Evolutionary conservation across 2,888 invertebrate genomes (phyloP), one percentile per base, ranked within the genome.

Genomic region (Hipparchia sbordonii): DNA sequence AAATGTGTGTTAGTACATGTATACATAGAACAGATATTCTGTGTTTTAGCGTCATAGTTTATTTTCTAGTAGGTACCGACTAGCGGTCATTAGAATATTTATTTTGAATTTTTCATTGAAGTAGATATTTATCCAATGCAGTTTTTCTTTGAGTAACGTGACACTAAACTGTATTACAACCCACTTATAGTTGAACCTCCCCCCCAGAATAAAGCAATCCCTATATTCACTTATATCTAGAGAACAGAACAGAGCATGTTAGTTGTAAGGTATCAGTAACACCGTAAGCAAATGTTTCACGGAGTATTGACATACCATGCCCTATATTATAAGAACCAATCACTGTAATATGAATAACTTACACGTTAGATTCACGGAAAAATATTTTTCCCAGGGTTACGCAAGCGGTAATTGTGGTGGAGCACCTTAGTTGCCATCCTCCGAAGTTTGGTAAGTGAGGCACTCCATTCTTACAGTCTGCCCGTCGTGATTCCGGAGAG

Each of bases 361-460:
- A 90, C 93, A 93, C 93, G 92, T 92, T 93, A 92, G 93, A 93
- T 93, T 93, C 92, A 93, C 93, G 93, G 93, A 92, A 91, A 88
- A 93, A 93, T 93, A 93, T 93, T 93, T 93, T 93, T 87, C 93
- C 93, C 93, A 93, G 93, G 93, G 93, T 93, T 93, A 92, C 93
- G 93, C 93, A 93, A 93, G 93, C 93, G 93, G 93, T 93, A 92
- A 90, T 90, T 93, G 92, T 93, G 92, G 93, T 93, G 93, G 93
- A 93, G 92, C 89, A 93, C 93, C 93, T 93, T 93, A 93, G 88
- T 93, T 93, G 93, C 93, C 93, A 93, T 92, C 93, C 87, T 91
- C 91, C 90, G 92, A 92, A 91, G 92, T 93, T 92, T 92, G 93
- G 93, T 93, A 93, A 93, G 93, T 93, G 92, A 93, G 93, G 93